phyloP scores from a whole-genome alignment of 2,888 invertebrate genomes.

The Sinodicranocentrus sp. region DNA sequence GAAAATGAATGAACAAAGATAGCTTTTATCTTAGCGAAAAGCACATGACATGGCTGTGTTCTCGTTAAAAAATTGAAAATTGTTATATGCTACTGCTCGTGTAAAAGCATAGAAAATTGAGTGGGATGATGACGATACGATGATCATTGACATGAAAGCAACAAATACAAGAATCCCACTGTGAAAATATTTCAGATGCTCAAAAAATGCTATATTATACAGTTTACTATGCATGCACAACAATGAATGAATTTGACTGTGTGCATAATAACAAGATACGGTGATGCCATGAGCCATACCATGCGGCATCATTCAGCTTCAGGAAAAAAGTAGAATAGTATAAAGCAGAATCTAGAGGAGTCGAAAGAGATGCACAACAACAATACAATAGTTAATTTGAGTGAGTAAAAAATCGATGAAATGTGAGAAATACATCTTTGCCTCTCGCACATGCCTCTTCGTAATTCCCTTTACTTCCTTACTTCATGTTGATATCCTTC shows the following conservation, averaged over 20 bases:
- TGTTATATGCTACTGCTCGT: conserved; percentile 3
- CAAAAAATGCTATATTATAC: conserved; percentile 24
- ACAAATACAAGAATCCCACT: conserved; percentile 42
- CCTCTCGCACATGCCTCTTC: conserved; percentile 14
- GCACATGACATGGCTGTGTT: conserved; percentile 7
- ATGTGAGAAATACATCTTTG: conserved; percentile 32
- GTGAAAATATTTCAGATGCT: conserved; percentile 52
- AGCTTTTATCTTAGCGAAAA: not conserved
- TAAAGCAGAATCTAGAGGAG: not conserved
- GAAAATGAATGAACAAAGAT: conserved; percentile 9
- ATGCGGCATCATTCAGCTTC: not conserved
- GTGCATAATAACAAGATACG: conserved; percentile 25
- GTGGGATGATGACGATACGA: conserved; percentile 15
- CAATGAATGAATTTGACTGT: conserved; percentile 12
- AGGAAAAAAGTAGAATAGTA: not conserved
- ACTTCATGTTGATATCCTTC: conserved; percentile 44
- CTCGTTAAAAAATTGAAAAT: conserved; percentile 22
- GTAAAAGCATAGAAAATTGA: conserved; percentile 5
- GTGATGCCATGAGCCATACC: not conserved
- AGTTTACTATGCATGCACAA: not conserved
- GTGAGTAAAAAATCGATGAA: conserved; percentile 28
- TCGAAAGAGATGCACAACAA: too few species aligned
- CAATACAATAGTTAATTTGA: not conserved
- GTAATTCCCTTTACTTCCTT: conserved; percentile 52
- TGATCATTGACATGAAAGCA: conserved; percentile 27